Evolutionary conservation across 2,113 vertebrate species (phyloP), one percentile per base, ranked within the genome.

Genomic region (Xyrauchen texanus): DNA sequence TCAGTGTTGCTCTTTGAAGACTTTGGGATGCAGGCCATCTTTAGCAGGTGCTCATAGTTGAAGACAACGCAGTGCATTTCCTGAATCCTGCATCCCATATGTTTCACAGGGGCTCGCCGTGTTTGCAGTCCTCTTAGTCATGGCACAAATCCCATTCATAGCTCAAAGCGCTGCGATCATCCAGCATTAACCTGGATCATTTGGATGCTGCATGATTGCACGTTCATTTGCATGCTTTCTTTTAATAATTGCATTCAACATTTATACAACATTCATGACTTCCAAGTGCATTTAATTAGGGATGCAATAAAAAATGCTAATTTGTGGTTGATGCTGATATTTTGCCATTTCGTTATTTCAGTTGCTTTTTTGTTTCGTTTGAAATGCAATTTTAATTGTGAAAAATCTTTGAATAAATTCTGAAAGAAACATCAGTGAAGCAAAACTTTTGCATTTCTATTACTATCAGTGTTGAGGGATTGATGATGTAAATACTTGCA

Each of bases 1-100:
- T 34, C 21, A 34, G 21, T 34, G 21, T 34, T 34, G 21, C 21
- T 34, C 21, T 34, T 34, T 57, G 55, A 12, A 52, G 53, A 7
- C 13, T 46, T 47, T 60, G 69, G 69, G 55, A 72, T 7, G 21
- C 8, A 0, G n/a, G 89, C 92, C 90, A 92, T 90, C 83, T 89
- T 86, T 85, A 90, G 89, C 92, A 93, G 92, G 90, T 92, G 92
- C 88, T 87, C 77, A 3, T 76, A 60, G 78, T 62, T 78, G 84
- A 84, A 82, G 84, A 88, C 71, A 82, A 83, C 83, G 83, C 86
- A 64, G 82, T 16, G 53, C 76, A 80, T 88, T 89, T 90, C 90
- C 91, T 89, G 88, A 67, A 86, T 82, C 82, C 89, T 34, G 21
- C 21, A 34, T 34, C 21, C 21, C 91, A 88, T 92, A 89, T 91